Evolutionary conservation across 2,797 vertebrate genomes (phyloP).

Genomic region (Chiloscyllium punctatum): DNA sequence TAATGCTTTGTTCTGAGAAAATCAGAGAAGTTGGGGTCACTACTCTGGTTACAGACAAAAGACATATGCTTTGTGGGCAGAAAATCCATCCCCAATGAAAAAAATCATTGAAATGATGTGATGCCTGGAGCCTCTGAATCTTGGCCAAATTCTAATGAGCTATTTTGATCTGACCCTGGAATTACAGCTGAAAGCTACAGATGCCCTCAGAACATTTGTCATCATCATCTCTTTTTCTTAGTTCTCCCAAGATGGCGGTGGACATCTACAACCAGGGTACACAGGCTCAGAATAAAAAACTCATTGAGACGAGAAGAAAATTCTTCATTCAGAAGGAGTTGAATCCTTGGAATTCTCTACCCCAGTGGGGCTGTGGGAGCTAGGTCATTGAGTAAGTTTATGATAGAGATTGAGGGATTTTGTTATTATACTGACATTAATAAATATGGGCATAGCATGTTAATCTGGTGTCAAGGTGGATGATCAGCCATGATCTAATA

Average conservation of each 20-base stretch:
- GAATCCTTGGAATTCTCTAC: too few relatives aligned
- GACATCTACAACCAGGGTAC: too few relatives aligned
- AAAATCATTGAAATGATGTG: neutral
- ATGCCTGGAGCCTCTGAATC: neutral
- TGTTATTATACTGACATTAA: too few relatives aligned
- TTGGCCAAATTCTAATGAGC: neutral
- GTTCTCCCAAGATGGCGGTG: neutral
- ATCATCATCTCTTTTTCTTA: neutral
- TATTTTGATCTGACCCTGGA: neutral
- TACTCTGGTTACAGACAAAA: neutral
- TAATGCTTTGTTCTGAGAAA: neutral
- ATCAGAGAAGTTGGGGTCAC: neutral
- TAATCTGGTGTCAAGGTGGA: too few relatives aligned
- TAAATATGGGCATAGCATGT: too few relatives aligned
- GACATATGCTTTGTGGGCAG: neutral
- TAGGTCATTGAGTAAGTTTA: too few relatives aligned
- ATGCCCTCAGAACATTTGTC: neutral
- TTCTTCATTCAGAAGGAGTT: too few relatives aligned
- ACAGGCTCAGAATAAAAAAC: too few relatives aligned
- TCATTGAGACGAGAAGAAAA: too few relatives aligned
- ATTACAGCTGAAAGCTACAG: neutral
- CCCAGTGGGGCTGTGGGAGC: too few relatives aligned
- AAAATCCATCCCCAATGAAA: neutral
- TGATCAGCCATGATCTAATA: too few relatives aligned
- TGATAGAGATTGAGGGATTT: too few relatives aligned